Percentiles rank a stretch among this genome's conserved stretches.
These are phyloP conservation scores for Octonoba sinensis DNA, from an alignment of 2,888 invertebrate genomes.

Conservation along the genomic window DNA sequence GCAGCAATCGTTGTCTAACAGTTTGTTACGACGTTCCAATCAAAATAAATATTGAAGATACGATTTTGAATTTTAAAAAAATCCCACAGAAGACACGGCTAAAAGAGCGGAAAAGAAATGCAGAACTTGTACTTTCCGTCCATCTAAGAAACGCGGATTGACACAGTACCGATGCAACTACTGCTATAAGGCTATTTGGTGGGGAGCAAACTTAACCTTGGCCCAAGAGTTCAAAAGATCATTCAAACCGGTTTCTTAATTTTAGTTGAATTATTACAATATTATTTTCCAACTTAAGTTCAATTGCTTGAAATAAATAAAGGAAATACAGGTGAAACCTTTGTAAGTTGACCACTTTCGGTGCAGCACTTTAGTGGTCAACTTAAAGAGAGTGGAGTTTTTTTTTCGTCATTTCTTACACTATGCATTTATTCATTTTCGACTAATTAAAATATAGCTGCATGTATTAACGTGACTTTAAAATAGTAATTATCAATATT, in stretches of 20 bases:
- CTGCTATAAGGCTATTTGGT: not conserved
- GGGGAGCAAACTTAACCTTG: not conserved
- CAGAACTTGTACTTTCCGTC: constrained; percentile 6
- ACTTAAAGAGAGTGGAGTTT: no score
- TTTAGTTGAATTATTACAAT: constrained; percentile 1
- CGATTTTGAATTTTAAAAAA: constrained; percentile 4
- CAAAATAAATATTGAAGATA: not conserved
- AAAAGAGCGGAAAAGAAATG: not conserved
- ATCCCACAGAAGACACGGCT: not conserved
- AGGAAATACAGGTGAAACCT: no score
- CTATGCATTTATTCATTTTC: no score
- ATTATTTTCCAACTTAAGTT: not conserved
- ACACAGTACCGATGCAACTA: not conserved
- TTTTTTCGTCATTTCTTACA: no score
- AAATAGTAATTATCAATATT: no score
- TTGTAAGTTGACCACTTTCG: no score
- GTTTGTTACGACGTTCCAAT: no score
- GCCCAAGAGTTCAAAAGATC: not conserved
- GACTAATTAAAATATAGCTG: no score
- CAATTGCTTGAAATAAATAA: not conserved
- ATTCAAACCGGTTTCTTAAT: not conserved
- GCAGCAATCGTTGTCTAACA: constrained; percentile 3
- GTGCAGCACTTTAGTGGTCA: no score
- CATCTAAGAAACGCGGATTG: constrained; percentile 2
- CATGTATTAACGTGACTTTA: no score